Evolutionary conservation across 2,888 invertebrate species (phyloP), one percentile per base, ranked within the genome.

Genomic region (Platerodrilus igneus): DNA sequence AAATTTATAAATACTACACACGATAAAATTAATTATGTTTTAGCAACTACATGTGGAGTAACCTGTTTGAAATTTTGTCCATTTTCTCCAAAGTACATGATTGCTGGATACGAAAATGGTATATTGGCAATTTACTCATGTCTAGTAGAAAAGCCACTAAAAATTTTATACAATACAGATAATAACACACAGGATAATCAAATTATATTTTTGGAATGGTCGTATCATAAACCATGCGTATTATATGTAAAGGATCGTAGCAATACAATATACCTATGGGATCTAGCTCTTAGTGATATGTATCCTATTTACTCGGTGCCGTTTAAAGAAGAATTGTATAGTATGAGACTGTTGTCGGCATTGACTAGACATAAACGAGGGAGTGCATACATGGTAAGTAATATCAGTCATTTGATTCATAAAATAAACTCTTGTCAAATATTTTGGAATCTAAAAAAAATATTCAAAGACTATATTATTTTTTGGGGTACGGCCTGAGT

Each of bases 191-290:
- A 45, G 5, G n/a, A n/a, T n/a, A 55, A 56, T 3, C 57, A 58
- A 7, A 62, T 76, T 18, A 67, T 66, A 47, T 54, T 59, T 3
- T 54, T 77, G 4, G 71, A 72, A 51, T 76, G 76, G 76, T 76
- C 75, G 1, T 65, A 60, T 32, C 68, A 70, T 8, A 71, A 68
- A 53, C 74, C 76, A 1, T 71, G 72, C 40, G 64, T 70, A 11
- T 64, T 77, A 51, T 76, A 71, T 48, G 64, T 68, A 9, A 62
- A 73, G 43, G 74, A 75, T 53, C 53, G 58, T 14, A 50, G 40
- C 21, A 70, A 64, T 50, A 69, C 67, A 19, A 63, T 77, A 25
- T 68, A 74, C 41, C 57, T 75, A 20, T 77, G 77, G 76, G 68
- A 77, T 57, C 60, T 77, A 44, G 64, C 64, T 34, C 63, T 62